Percentiles rank a stretch among this genome's conserved stretches.
Evolutionary conservation across 2,113 vertebrate species (phyloP).

Genomic region (Tachuris rubrigastra): DNA sequence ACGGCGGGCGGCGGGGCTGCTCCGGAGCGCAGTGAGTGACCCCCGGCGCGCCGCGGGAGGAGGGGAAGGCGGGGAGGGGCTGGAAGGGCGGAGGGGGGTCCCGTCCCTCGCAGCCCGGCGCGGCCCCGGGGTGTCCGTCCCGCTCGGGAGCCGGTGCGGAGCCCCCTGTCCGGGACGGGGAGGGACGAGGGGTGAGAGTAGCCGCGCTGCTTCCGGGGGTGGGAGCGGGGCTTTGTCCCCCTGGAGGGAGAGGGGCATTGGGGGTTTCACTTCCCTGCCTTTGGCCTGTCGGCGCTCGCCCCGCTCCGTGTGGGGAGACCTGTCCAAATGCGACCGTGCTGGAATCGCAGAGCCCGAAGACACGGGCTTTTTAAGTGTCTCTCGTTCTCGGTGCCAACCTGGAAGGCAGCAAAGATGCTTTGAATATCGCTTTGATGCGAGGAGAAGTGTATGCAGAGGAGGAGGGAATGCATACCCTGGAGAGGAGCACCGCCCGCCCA

Average conservation of each 20-base stretch:
- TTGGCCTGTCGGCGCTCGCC: rapidly evolving
- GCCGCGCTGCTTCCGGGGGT: background rate
- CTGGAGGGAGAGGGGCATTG: background rate
- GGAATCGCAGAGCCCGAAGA: background rate
- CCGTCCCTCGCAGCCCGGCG: background rate
- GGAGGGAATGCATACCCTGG: background rate
- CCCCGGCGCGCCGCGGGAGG: background rate
- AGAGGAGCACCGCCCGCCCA: background rate
- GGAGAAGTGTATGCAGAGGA: background rate
- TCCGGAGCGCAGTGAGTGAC: constrained; percentile 68
- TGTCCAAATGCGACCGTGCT: background rate
- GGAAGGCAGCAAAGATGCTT: background rate
- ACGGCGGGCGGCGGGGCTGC: constrained; percentile 32
- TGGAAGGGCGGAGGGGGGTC: background rate
- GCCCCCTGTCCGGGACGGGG: background rate
- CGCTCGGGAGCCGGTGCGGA: background rate
- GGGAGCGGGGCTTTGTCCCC: background rate
- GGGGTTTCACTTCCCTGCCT: background rate
- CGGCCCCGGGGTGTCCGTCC: background rate
- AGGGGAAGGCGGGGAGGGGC: background rate
- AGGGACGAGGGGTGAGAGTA: background rate
- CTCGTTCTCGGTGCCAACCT: background rate
- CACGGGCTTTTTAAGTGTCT: background rate
- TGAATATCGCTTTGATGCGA: background rate
- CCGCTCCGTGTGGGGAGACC: background rate